Base-by-base conservation (phyloP, 2,797 vertebrate species). In the Yasuhikotakia modesta region DNA sequence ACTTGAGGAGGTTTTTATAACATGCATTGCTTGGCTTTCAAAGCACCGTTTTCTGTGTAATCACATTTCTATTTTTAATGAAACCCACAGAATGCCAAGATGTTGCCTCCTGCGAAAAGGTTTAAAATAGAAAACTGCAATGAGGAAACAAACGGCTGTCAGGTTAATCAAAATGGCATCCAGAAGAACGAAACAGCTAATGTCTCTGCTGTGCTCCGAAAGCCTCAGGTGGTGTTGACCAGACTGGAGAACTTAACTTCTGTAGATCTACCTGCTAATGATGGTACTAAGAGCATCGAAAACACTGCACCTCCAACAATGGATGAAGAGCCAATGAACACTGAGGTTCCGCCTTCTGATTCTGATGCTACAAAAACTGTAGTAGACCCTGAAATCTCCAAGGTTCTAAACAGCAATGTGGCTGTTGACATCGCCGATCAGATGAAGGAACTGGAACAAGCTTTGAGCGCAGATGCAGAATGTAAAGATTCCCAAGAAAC, bases 61-160 rank as follows among this genome's bases (percentile, higher is more conserved):
- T 58, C 10, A 24, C 24, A 12, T 60, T 60, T 17, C 12, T 30
- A 17, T 58, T 68, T 27, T 24, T 63, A 11, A 46, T 65, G 13
- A 30, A 8, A 78, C 81, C 73, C 64, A 19, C 78, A 94, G 92
- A 92, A 94, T 84, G 91, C 92, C n/a, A 93, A 91, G 87, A 92
- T 92, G 91, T 82, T 93, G 80, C 92, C 93, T 0, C 90, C 91
- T 2, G 91, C 90, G 52, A 97, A 97, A 87, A 94, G 94, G 85
- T 92, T 93, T 81, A 94, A 95, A 89, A 89, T 92, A 86, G 95
- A 94, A 81, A 91, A 93, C 0, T 0, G 79, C 57, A 75, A 67
- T 27, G 76, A 70, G 75, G 88, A 85, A 53, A 60, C 77, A 67
- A 84, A 83, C 45, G 88, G 87, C 2, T 46, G 85, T 70, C 87